These are phyloP conservation scores for Parazoanthus swiftii DNA, from an alignment of 92 coral and sea anemone genomes.

Conservation along the genomic window DNA sequence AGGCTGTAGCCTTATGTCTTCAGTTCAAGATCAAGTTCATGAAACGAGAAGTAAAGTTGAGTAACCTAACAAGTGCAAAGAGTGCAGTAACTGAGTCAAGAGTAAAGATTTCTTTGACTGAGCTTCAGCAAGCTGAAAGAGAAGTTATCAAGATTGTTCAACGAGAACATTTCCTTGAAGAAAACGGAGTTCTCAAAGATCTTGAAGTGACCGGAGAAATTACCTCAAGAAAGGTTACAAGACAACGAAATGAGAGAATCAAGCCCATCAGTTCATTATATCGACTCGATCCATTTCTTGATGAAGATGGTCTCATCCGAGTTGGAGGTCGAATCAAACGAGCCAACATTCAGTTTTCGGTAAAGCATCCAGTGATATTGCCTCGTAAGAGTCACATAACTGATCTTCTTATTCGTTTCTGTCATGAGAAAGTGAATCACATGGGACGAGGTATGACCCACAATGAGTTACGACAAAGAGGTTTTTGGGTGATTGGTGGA, in stretches of 20 bases:
- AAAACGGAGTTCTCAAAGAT: slow-evolving; percentile 36
- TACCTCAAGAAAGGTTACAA: slow-evolving; percentile 26
- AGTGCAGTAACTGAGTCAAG: not conserved
- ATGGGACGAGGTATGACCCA: slow-evolving; percentile 41
- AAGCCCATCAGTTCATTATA: slow-evolving; percentile 33
- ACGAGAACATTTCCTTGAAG: slow-evolving; percentile 43
- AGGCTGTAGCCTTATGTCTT: slow-evolving; percentile 15
- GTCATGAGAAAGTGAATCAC: slow-evolving; percentile 35
- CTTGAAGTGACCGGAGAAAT: slow-evolving; percentile 26
- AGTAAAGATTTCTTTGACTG: slow-evolving; percentile 19
- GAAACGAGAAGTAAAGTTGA: slow-evolving; percentile 18
- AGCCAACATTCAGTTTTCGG: slow-evolving; percentile 3
- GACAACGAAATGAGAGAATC: slow-evolving; percentile 35
- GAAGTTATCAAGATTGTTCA: slow-evolving; percentile 48
- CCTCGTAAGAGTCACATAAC: slow-evolving; percentile 50
- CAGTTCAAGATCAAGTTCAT: slow-evolving; percentile 24
- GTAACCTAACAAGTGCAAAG: not conserved
- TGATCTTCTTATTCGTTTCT: slow-evolving; percentile 24
- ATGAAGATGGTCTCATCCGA: slow-evolving; percentile 34
- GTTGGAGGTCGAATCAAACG: slow-evolving; percentile 47
- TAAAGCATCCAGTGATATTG: slow-evolving; percentile 38
- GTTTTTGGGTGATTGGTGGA: slow-evolving; percentile 43
- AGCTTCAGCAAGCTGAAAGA: slow-evolving; percentile 39
- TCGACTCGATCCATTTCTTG: slow-evolving; percentile 43
- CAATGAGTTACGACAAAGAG: slow-evolving; percentile 41